Percentiles rank a stretch among this genome's conserved stretches.
These are phyloP conservation scores for Channa striata DNA, from an alignment of 2,797 vertebrate genomes.

Conservation along the genomic window DNA sequence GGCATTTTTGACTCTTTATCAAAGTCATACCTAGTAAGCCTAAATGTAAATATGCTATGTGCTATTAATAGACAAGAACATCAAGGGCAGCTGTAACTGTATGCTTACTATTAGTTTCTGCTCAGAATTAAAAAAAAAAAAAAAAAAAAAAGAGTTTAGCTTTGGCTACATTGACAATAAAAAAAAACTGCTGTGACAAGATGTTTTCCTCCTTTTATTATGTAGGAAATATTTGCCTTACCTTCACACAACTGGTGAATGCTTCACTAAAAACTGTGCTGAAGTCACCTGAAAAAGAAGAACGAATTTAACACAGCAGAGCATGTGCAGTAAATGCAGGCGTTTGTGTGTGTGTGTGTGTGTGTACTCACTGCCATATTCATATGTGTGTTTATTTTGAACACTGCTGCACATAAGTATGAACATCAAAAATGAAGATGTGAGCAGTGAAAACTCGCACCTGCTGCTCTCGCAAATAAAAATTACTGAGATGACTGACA, in stretches of 20 bases:
- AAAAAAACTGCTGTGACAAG: constrained; percentile 8
- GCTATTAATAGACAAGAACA: neutral
- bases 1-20: constrained; percentile 6
- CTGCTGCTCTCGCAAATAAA: too few relatives aligned
- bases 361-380: neutral
- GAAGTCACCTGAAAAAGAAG: neutral
- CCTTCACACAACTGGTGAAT: constrained; percentile 39
- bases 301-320: constrained; percentile 9
- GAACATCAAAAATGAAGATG: constrained; percentile 24
- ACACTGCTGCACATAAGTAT: neutral
- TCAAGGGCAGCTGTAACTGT: neutral
- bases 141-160: neutral
- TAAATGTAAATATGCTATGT: neutral
- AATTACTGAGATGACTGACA: neutral
- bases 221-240: constrained; percentile 12
- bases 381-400: constrained; percentile 24
- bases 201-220: constrained; percentile 10
- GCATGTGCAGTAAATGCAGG: constrained; percentile 9
- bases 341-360: constrained; percentile 10
- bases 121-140: neutral
- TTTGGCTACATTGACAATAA: neutral
- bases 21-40: constrained; percentile 1
- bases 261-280: neutral
- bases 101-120: neutral
- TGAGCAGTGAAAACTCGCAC: neutral